Base-by-base conservation (phyloP, 2,888 invertebrate genomes). In the Polylopha cassiicola region DNA sequence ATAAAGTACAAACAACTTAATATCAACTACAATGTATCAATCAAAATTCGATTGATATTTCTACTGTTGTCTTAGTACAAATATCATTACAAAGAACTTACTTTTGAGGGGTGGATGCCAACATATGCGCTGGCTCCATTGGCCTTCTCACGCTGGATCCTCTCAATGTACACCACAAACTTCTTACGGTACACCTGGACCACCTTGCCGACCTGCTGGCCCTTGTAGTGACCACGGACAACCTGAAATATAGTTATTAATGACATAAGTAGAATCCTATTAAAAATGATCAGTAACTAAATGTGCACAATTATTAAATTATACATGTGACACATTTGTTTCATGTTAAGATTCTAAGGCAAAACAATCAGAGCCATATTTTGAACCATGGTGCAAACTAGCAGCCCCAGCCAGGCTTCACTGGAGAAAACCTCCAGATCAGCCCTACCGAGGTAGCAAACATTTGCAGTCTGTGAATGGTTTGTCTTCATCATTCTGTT, bases 101-200 rank as follows among this genome's bases (percentile, higher is more conserved):
- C 96, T 89, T 99, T 99, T 61, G 98, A 98, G 53, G 99, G 98
- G 78, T 99, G 98, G 74, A 99, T 98, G 68, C 99, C 99, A 52
- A 99, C 98, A 70, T 98, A 97, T 34, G 98, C 99, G 55, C 95
- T 97, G 51, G 98, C 95, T 51, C 99, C 99, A 70, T 99, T 99
- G 44, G 98, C 98, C 75, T 99, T 99, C 77, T 99, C 99, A 65
- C 99, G 91, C 85, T 99, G 99, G 73, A 99, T 98, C 85, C 99
- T 92, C 87, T 99, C 99, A 81, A 99, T 95, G 87, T 99, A 98
- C 60, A 99, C 92, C 29, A 98, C 97, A 82, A 97, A 99, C 85
- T 99, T 99, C 84, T 99, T 99, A 73, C 99, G 93, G 89, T 99
- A 99, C 8, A 97, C 94, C 81, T 98, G 98, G 30, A 99, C 95